Conservation (phyloP, 2,797 vertebrate genomes). For the Babyrousa celebensis region DNA sequence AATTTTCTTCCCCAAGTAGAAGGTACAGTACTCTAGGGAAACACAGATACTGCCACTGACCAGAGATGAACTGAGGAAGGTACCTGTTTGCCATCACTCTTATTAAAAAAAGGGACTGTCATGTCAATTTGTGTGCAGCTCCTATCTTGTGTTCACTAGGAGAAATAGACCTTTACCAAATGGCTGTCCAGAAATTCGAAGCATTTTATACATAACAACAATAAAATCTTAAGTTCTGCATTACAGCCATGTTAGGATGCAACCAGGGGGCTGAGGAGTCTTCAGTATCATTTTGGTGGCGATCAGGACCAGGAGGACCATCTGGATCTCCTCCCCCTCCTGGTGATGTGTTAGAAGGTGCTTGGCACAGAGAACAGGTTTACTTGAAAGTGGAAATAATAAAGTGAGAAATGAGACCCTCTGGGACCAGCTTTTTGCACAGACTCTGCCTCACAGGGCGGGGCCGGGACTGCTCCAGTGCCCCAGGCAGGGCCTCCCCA, state of each 20-base stretch:
- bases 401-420: neutral
- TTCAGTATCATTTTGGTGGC: neutral
- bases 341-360: neutral
- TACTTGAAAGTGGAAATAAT: neutral
- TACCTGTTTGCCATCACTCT: neutral
- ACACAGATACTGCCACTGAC: neutral
- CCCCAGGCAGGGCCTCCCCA: neutral
- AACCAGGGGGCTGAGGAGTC: neutral
- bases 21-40: neutral
- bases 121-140: neutral
- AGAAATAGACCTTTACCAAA: neutral
- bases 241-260: neutral
- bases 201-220: neutral
- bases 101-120: neutral
- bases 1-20: neutral
- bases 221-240: neutral
- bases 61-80: neutral
- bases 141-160: neutral
- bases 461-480: accelerated
- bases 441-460: neutral
- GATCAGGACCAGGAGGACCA: neutral
- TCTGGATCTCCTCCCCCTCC: neutral
- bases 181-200: neutral
- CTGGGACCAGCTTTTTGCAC: neutral
- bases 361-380: neutral